phyloP scores from a whole-genome alignment of 2,797 vertebrate genomes.

The Sebastes taczanowskii region DNA sequence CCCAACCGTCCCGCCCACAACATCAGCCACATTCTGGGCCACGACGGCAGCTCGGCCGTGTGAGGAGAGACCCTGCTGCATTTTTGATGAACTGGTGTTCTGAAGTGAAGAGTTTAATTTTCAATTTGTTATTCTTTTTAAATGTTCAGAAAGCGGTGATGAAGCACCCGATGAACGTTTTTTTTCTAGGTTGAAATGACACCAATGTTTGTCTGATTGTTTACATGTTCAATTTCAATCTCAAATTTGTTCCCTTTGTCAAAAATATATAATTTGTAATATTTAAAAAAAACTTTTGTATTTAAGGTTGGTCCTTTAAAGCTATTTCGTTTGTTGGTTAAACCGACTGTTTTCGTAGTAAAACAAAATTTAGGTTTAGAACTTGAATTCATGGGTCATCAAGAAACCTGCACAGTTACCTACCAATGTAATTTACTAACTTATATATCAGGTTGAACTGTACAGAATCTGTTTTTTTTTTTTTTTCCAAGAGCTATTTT shows the following conservation, averaged over 20 bases:
- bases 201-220: slow-evolving; percentile 19
- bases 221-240: slow-evolving; percentile 49
- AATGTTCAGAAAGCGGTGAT: slow-evolving; percentile 3
- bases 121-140: not conserved
- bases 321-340: slow-evolving; percentile 41
- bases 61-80: slow-evolving; percentile 63
- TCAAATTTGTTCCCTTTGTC: slow-evolving; percentile 12
- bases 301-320: slow-evolving; percentile 8
- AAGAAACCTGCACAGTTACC: slow-evolving; percentile 66
- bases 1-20: slow-evolving; percentile 97
- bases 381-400: slow-evolving; percentile 50
- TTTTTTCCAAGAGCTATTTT: slow-evolving; percentile 70
- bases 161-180: slow-evolving; percentile 6
- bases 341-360: slow-evolving; percentile 31
- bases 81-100: not conserved
- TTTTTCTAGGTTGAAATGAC: slow-evolving; percentile 8
- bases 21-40: slow-evolving; percentile 99
- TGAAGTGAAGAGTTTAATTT: not conserved
- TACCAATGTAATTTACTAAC: slow-evolving; percentile 79
- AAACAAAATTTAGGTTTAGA: slow-evolving; percentile 56
- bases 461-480: slow-evolving; percentile 66
- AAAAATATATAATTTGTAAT: slow-evolving; percentile 34
- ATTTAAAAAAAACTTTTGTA: slow-evolving; percentile 16
- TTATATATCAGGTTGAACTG: slow-evolving; percentile 80
- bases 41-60: slow-evolving; percentile 96